A percentile compares a stretch with the other conserved stretches of the same genome.
These are phyloP conservation scores for Anniella stebbinsi DNA, from an alignment of 2,797 vertebrate species.

Conservation along the genomic window DNA sequence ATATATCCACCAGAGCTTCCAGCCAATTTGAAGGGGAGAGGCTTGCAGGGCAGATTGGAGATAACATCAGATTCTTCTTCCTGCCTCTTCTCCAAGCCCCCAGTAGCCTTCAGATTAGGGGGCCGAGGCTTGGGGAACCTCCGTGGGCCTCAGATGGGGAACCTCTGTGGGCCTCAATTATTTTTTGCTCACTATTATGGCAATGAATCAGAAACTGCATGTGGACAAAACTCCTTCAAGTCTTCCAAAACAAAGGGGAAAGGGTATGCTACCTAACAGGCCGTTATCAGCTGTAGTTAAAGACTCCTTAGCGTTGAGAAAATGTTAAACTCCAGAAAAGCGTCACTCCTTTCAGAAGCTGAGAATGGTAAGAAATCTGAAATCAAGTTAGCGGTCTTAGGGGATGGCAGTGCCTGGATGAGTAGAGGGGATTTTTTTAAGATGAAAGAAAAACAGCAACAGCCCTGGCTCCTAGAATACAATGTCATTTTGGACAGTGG, in stretches of 20 bases:
- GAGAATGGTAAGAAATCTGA: background rate
- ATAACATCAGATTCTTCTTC: too few relatives aligned
- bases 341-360: background rate
- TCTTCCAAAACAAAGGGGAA: background rate
- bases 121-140: too few relatives aligned
- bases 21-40: too few relatives aligned
- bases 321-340: background rate
- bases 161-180: background rate
- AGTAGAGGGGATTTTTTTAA: background rate
- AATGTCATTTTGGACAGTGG: slow-evolving; percentile 55
- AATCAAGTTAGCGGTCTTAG: background rate
- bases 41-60: too few relatives aligned
- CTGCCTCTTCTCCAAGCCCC: too few relatives aligned
- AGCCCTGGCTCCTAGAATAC: slow-evolving; percentile 16
- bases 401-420: background rate
- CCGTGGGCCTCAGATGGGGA: background rate
- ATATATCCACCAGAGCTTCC: background rate
- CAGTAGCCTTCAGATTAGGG: too few relatives aligned
- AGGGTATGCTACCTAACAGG: background rate
- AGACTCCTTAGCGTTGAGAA: background rate
- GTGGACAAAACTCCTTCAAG: background rate
- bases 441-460: background rate
- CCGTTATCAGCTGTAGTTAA: background rate
- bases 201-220: background rate
- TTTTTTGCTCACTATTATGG: background rate